Base-by-base conservation (phyloP, 1,140 invertebrate genomes). In the Lordiphosa clarofinis region DNA sequence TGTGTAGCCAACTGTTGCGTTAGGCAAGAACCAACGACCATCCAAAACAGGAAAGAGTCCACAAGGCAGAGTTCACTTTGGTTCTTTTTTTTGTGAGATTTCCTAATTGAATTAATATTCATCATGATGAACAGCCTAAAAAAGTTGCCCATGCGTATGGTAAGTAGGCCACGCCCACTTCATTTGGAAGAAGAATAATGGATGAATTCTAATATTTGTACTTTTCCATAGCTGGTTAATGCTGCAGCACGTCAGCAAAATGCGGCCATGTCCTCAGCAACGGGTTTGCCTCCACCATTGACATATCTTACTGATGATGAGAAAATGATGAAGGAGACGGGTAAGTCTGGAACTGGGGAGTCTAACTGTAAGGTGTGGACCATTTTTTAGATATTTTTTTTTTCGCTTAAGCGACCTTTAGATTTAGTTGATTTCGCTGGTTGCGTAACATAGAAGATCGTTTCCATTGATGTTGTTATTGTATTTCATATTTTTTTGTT, bases 291-390 rank as follows among this genome's bases (percentile, higher is more conserved):
- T 4, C 79, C 88, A 56, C 94, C 94, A 35, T 76, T 95, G 46
- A 93, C 93, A 11, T 87, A 91, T 47, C 90, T 95, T 50, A 93
- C 94, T n/a, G 94, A 95, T 46, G 94, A 95, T 88, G 94, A 95
- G 90, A 71, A 91, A 33, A 91, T 93, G 76, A 95, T 95, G 94
- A 94, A 92, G 90, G 94, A 95, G 86, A 94, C 94, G 76, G 94
- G 94, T 95, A 90, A 90, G 87, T 78, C 39, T 39, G 3, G 11
- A 39, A 39, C 11, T 44, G 1, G 42, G 4, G 3, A 15, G 11
- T 31, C 24, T 31, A 59, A 15, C 19, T 46, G 47, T 47, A 50
- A 49, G 11, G 7, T 31, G 24, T 15, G 35, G 21, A 28, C 4
- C n/a, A 44, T 31, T 46, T 39, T 39, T 15, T 15, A 15, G 15